Evolutionary conservation across 2,888 invertebrate genomes (phyloP), one percentile per base, ranked within the genome.

Genomic region (Lasioglossum figueresi): DNA sequence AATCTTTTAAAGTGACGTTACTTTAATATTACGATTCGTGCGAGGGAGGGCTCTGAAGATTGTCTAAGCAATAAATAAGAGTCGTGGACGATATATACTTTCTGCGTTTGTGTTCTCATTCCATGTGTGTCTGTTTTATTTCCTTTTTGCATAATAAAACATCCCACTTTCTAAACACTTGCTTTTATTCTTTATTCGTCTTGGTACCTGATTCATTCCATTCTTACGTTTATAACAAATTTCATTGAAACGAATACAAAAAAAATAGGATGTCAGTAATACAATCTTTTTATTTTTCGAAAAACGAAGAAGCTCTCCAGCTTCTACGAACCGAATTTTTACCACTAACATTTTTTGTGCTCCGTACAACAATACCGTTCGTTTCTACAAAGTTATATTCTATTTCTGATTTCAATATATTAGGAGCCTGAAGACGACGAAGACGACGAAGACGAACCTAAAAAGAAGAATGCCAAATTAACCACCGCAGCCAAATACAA

Each of bases 381-480:
- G n/a, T 70, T 68, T 76, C 40, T 72, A 27, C 56, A 79, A 52
- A 70, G 85, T 19, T 80, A 72, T 72, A 77, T 86, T 85, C 82
- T 86, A 82, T 84, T 83, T 89, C 82, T 86, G 87, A 87, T 89
- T 92, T 91, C 90, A 90, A 80, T 91, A 93, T 92, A 92, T 93
- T 94, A 96, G 96, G 96, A 96, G 92, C 96, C 96, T 84, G 96
- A 97, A 95, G 97, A 97, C 83, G 97, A 97, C 85, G 97, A 97
- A 80, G 97, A 97, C 37, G 97, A 97, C 87, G 97, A 97, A 37
- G 97, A 97, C 66, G 97, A 97, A 95, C 97, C 97, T 92, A 97
- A 98, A 95, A 97, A 97, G 95, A 98, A 98, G 95, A 97, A 97
- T 94, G 96, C 97, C 95, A 97, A 97, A 96, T 95, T 97, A 95